A percentile compares a stretch with the other conserved stretches of the same genome.
Evolutionary conservation across 2,888 invertebrate species (phyloP).

Genomic region (Hyposoter didymator): DNA sequence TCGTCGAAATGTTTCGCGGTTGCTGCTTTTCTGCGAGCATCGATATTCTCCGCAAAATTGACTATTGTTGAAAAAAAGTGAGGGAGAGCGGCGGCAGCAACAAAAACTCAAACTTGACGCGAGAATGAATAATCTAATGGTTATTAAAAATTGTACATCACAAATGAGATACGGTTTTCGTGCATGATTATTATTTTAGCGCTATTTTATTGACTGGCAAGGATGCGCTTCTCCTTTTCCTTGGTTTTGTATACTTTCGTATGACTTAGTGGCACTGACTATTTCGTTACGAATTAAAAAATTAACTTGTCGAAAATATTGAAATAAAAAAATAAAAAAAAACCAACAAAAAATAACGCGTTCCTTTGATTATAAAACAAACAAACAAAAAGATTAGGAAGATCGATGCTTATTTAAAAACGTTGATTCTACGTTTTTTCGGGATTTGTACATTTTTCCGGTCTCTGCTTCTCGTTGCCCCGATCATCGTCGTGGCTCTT

Average conservation of each 20-base stretch:
- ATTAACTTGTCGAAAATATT: not conserved
- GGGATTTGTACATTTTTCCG: slow-evolving; percentile 62
- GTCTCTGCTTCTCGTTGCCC: slow-evolving; percentile 38
- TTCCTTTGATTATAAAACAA: too few relatives aligned
- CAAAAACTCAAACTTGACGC: not conserved
- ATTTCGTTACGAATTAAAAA: slow-evolving; percentile 15
- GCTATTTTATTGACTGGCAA: too few relatives aligned
- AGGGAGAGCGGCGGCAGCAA: not conserved
- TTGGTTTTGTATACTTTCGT: slow-evolving; percentile 24
- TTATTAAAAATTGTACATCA: too few relatives aligned
- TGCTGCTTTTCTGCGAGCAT: not conserved
- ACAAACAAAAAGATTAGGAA: slow-evolving; percentile 16
- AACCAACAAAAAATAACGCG: too few relatives aligned
- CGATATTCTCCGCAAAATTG: not conserved
- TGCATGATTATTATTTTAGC: too few relatives aligned
- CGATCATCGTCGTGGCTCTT: slow-evolving; percentile 31
- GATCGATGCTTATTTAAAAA: not conserved
- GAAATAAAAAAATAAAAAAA: too few relatives aligned
- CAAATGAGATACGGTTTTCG: too few relatives aligned
- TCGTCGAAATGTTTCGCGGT: too few relatives aligned
- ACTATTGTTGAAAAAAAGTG: slow-evolving; percentile 2
- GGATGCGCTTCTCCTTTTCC: not conserved
- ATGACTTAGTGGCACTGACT: slow-evolving; percentile 3
- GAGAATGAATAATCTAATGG: slow-evolving; percentile 53
- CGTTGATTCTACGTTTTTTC: slow-evolving; percentile 37